phyloP scores from a whole-genome alignment of 2,797 vertebrate species.

The Cossypha niveicapilla region DNA sequence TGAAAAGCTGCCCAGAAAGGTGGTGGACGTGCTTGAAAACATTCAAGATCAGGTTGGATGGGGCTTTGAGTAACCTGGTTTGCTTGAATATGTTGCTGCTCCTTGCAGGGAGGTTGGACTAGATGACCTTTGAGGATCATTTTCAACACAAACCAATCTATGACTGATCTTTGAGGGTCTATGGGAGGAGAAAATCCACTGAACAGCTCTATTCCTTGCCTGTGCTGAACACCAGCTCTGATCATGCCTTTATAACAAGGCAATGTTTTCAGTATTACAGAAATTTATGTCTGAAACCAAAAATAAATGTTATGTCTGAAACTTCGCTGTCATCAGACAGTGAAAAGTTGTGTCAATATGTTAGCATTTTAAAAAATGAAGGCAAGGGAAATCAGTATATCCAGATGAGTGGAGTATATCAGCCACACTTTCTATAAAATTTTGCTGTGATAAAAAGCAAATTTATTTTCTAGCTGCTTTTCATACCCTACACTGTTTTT shows the following conservation, averaged over 20 bases:
- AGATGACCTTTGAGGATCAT: neutral
- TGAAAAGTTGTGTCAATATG: accelerated
- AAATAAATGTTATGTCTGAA: neutral
- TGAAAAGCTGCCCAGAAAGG: accelerated
- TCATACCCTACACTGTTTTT: accelerated
- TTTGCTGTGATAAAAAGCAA: neutral
- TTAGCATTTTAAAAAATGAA: neutral
- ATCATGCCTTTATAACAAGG: neutral
- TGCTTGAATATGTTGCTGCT: accelerated
- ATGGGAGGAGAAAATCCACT: accelerated
- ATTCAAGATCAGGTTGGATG: neutral
- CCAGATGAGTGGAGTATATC: neutral
- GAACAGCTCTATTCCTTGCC: neutral
- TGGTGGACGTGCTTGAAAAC: neutral
- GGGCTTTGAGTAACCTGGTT: neutral
- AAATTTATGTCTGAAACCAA: neutral
- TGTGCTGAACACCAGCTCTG: neutral
- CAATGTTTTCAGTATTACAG: neutral
- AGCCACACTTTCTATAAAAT: neutral
- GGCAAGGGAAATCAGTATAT: neutral
- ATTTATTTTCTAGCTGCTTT: neutral
- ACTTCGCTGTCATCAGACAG: accelerated
- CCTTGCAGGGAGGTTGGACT: accelerated
- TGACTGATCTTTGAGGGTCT: neutral
- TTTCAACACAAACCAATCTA: neutral